A percentile compares a stretch with the other conserved stretches of the same genome.
Evolutionary conservation across 2,797 vertebrate species (phyloP).

Genomic region (Austrolebias charrua): DNA sequence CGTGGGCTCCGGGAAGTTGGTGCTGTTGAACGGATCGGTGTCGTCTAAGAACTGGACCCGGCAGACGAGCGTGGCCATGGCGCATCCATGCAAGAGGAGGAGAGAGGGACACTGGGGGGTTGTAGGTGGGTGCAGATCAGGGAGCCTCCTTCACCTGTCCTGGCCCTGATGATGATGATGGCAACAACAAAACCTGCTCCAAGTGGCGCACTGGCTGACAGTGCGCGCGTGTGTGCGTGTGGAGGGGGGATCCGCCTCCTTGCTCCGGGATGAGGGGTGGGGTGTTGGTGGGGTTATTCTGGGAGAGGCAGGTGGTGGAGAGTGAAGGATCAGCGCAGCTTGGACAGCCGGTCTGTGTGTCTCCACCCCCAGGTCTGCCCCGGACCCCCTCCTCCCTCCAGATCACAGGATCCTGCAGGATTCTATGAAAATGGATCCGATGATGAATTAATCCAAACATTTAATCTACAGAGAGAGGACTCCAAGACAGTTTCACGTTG

Average conservation of each 20-base stretch:
- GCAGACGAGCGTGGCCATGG: constrained; percentile 89
- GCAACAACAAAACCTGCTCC: constrained; percentile 69
- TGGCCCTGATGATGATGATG: too few relatives aligned
- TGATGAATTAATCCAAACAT: too few relatives aligned
- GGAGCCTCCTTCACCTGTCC: constrained; percentile 29
- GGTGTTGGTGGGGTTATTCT: constrained; percentile 38
- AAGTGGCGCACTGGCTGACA: constrained; percentile 36
- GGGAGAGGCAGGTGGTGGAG: constrained; percentile 69
- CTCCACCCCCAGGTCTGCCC: constrained; percentile 51
- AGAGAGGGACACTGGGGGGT: not conserved
- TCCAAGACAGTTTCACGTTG: too few relatives aligned
- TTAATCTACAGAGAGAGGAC: too few relatives aligned
- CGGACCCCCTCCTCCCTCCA: constrained; percentile 9
- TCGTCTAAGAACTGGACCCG: constrained; percentile 94
- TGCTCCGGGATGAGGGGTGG: too few relatives aligned
- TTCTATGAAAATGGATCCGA: too few relatives aligned
- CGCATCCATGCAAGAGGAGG: constrained; percentile 81
- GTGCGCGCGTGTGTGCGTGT: not conserved
- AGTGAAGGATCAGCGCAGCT: constrained; percentile 71
- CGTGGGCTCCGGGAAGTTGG: constrained; percentile 91
- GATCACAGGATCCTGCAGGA: too few relatives aligned
- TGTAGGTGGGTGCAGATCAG: not conserved
- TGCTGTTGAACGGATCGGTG: constrained; percentile 94
- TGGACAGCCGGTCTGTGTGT: constrained; percentile 73
- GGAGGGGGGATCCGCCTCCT: not conserved